Conservation (phyloP, 2,888 invertebrate genomes). For the Papilio gigon region DNA sequence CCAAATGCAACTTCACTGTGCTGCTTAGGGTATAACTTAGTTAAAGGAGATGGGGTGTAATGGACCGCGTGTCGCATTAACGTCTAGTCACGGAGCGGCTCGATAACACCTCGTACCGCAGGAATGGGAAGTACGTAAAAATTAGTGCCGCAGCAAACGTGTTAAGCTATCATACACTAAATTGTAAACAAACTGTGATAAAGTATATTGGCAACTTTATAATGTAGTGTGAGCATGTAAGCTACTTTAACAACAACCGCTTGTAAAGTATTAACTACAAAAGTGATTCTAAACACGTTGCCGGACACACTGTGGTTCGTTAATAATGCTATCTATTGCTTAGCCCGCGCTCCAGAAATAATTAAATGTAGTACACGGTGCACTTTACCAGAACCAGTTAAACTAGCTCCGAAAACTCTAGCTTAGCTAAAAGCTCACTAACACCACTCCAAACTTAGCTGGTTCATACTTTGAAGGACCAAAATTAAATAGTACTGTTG, state of each 20-base stretch:
- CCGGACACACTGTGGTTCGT: neutral
- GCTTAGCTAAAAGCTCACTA: constrained; percentile 24
- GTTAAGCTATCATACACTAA: neutral
- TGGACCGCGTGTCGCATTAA: too few species aligned
- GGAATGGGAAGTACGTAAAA: too few species aligned
- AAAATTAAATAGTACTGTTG: neutral
- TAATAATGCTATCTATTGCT: neutral
- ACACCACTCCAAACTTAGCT: constrained; percentile 19
- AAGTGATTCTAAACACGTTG: neutral
- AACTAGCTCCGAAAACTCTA: constrained; percentile 14
- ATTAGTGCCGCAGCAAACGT: too few species aligned
- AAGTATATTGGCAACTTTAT: neutral
- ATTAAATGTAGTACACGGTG: constrained; percentile 6
- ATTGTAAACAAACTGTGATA: neutral
- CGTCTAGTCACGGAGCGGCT: too few species aligned
- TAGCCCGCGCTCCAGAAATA: constrained; percentile 4
- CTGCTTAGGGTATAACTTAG: too few species aligned
- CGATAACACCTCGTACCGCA: too few species aligned
- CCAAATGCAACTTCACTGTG: too few species aligned
- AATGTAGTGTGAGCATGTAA: neutral
- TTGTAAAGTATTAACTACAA: neutral
- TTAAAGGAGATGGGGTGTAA: too few species aligned
- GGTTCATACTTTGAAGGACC: neutral
- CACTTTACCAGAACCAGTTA: neutral
- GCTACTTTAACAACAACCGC: neutral